These are phyloP conservation scores for Henricia sp. DNA, from an alignment of 53 echinoderm and acorn worm genomes.

Conservation along the genomic window DNA sequence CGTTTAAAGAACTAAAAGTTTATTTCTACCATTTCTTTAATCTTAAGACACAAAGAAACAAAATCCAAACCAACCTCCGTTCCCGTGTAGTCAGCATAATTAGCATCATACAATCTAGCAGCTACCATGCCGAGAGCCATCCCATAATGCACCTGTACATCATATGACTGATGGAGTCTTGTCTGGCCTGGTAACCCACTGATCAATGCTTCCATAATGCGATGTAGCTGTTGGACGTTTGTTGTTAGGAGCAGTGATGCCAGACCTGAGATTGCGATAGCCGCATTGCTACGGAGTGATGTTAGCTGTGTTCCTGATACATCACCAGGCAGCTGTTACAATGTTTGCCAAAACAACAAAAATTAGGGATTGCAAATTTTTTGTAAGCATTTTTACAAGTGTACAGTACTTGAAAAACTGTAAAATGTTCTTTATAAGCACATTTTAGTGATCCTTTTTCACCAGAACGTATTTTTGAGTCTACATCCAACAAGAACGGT, in stretches of 20 bases:
- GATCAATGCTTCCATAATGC: conserved; percentile 55
- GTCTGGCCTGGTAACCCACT: conserved; percentile 57
- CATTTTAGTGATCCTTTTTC: too few relatives aligned
- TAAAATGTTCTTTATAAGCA: too few relatives aligned
- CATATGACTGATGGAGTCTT: conserved; percentile 1
- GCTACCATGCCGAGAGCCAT: conserved; percentile 65
- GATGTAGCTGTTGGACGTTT: conserved; percentile 60
- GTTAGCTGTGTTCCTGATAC: conserved; percentile 1
- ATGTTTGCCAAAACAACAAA: background rate
- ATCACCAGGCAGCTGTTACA: background rate
- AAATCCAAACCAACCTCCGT: too few relatives aligned
- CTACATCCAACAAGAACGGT: too few relatives aligned
- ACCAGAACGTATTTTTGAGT: too few relatives aligned
- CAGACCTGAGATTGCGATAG: conserved; percentile 65
- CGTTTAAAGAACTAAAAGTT: too few relatives aligned
- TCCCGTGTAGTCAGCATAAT: conserved; percentile 70
- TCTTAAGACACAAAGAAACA: too few relatives aligned
- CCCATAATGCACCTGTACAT: conserved; percentile 51
- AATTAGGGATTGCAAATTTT: background rate
- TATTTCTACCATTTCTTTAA: too few relatives aligned
- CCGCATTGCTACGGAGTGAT: conserved; percentile 49
- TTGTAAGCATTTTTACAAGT: background rate
- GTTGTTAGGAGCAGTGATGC: conserved; percentile 69
- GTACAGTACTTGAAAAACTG: background rate
- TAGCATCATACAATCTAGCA: conserved; percentile 61